Evolutionary conservation across 2,888 invertebrate species (phyloP), one percentile per base, ranked within the genome.

Genomic region (Cerceris rybyensis): DNA sequence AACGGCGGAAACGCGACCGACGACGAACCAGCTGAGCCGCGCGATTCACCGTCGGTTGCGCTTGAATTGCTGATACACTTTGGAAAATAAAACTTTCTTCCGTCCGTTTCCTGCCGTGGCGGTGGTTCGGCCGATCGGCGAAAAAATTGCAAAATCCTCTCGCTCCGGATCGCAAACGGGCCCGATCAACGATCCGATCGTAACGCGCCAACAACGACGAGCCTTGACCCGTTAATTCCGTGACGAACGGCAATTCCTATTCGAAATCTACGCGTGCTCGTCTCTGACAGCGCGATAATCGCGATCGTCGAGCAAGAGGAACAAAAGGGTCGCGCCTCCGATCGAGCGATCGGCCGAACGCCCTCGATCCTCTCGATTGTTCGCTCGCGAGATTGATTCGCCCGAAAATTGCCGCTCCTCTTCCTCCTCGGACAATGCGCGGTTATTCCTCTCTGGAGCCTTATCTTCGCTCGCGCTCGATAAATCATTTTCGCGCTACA

Each of bases 401-500:
- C 11, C 50, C 50, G 50, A 50, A 50, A 6, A 50, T n/a, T 5
- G 11, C 11, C 41, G 58, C 58, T 57, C 14, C 55, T 55, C 55
- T 49, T 42, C 43, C 63, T 17, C 50, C 57, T 46, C 57, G 41
- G 54, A 68, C 28, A 28, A 28, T 28, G 28, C 28, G 28, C 28
- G 28, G 28, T 28, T 28, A 28, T 28, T 28, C 67, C 67, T 41
- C 66, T 73, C 46, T 43, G 55, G 13, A 52, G 49, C 58, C 83
- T 86, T 86, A 86, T 86, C 85, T 78, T 75, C 39, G 75, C 78
- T 81, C 81, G 70, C 77, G 80, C 78, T 68, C 78, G 76, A 77
- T 85, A 86, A 88, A 83, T 86, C 80, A 81, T 78, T 73, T 73
- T 80, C 76, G 68, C 71, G 78, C 79, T 79, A 84, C 77, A 84